These are phyloP conservation scores for Neodiprion pinetum DNA, from an alignment of 1,140 invertebrate species.

Conservation along the genomic window DNA sequence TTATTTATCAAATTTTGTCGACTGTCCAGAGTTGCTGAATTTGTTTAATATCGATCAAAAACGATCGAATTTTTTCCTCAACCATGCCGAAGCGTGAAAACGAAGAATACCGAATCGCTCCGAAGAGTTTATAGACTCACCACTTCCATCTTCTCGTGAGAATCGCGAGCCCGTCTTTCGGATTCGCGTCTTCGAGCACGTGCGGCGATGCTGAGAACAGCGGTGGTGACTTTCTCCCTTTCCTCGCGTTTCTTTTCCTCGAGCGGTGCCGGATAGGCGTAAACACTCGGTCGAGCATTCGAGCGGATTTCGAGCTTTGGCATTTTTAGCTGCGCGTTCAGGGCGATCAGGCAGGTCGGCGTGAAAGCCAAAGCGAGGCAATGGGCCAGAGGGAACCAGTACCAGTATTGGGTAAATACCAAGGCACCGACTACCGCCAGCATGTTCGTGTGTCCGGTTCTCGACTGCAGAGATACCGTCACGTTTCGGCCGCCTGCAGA, in stretches of 20 bases:
- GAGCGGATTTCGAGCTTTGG: conserved; percentile 93
- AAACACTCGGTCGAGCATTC: conserved; percentile 92
- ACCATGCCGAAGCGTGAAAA: background rate
- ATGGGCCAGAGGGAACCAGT: conserved; percentile 98
- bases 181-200: conserved; percentile 83
- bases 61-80: no score
- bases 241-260: conserved; percentile 99
- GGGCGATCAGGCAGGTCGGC: conserved; percentile 93
- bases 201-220: conserved; percentile 95
- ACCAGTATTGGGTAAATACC: conserved; percentile 99
- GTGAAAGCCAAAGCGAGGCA: conserved; percentile 96
- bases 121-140: conserved; percentile 43
- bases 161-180: conserved; percentile 65
- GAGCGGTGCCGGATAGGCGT: conserved; percentile 94
- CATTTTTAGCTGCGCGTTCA: conserved; percentile 97
- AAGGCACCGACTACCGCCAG: conserved; percentile 96
- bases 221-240: conserved; percentile 94
- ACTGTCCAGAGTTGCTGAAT: no score
- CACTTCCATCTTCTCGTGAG: conserved; percentile 79
- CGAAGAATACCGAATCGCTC: background rate
- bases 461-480: conserved; percentile 92
- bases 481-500: conserved; percentile 93
- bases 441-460: conserved; percentile 98
- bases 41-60: no score
- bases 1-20: no score